phyloP scores from a whole-genome alignment of 2,797 vertebrate genomes.

The Dallia pectoralis region DNA sequence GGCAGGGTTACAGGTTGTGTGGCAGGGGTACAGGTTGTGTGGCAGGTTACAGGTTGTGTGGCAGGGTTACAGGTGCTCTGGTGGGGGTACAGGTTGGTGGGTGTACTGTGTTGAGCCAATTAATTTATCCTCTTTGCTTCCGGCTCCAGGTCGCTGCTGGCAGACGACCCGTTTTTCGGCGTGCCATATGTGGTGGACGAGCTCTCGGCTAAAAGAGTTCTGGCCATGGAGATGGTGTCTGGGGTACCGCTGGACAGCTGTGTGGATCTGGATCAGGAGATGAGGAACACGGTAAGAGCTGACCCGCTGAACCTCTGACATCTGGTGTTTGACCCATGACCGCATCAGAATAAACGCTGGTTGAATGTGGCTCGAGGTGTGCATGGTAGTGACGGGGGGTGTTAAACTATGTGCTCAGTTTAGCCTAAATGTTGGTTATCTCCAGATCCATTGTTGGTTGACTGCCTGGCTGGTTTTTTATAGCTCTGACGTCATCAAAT shows the following conservation, averaged over 20 bases:
- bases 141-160: constrained; percentile 73
- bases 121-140: background rate
- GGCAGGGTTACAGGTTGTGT: background rate
- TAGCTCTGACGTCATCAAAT: background rate
- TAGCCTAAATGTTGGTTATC: background rate
- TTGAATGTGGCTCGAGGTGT: background rate
- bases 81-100: background rate
- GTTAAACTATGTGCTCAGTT: too few relatives aligned
- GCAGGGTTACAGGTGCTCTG: too few relatives aligned
- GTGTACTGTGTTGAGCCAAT: background rate
- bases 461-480: background rate
- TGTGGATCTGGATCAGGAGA: constrained; percentile 78
- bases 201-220: constrained; percentile 73
- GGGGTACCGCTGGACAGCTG: constrained; percentile 86
- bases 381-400: background rate
- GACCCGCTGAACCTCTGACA: background rate
- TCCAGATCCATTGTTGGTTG: background rate
- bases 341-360: background rate
- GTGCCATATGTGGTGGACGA: constrained; percentile 83
- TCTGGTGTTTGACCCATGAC: too few relatives aligned
- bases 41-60: too few relatives aligned
- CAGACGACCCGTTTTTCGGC: constrained; percentile 74
- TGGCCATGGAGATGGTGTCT: constrained; percentile 83
- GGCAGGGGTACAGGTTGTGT: background rate
- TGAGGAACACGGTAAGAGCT: constrained; percentile 75